These are phyloP conservation scores for Montipora capricornis DNA, from an alignment of 64 coral and sea anemone species.

Conservation along the genomic window DNA sequence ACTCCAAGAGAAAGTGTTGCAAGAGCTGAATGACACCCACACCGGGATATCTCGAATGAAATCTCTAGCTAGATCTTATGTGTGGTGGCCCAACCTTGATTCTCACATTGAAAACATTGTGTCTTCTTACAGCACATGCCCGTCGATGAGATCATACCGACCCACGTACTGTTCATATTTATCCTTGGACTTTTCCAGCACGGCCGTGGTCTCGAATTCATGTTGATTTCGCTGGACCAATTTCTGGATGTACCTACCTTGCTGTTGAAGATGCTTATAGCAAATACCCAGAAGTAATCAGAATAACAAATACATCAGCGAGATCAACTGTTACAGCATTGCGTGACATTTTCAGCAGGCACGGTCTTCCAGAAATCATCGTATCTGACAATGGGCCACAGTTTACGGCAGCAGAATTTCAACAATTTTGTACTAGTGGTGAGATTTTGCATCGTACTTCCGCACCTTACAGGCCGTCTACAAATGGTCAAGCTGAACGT, in stretches of 20 bases:
- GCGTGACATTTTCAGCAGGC: slow-evolving; percentile 41
- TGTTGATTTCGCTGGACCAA: slow-evolving; percentile 23
- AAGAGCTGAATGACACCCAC: slow-evolving; percentile 59
- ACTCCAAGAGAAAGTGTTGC: slow-evolving; percentile 50
- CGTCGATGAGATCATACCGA: not conserved
- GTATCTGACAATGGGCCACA: not conserved
- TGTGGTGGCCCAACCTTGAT: slow-evolving; percentile 69
- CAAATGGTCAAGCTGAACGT: slow-evolving; percentile 66
- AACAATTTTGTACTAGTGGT: slow-evolving; percentile 43
- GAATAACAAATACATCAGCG: too few relatives aligned
- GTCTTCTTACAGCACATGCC: not conserved
- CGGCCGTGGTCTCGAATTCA: too few relatives aligned
- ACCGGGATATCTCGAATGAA: slow-evolving; percentile 62
- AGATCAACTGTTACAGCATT: slow-evolving; percentile 39
- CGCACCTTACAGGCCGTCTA: slow-evolving; percentile 42
- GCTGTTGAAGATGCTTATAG: slow-evolving; percentile 29
- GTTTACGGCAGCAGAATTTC: slow-evolving; percentile 51
- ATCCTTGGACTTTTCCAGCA: too few relatives aligned
- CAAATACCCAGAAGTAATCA: not conserved
- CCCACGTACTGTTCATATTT: not conserved
- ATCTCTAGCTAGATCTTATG: slow-evolving; percentile 58
- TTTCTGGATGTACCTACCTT: slow-evolving; percentile 10
- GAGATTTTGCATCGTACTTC: slow-evolving; percentile 46
- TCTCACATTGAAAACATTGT: slow-evolving; percentile 50
- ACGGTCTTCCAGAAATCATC: slow-evolving; percentile 27